phyloP scores from a whole-genome alignment of 1,140 invertebrate species.

The Dysdera silvatica region DNA sequence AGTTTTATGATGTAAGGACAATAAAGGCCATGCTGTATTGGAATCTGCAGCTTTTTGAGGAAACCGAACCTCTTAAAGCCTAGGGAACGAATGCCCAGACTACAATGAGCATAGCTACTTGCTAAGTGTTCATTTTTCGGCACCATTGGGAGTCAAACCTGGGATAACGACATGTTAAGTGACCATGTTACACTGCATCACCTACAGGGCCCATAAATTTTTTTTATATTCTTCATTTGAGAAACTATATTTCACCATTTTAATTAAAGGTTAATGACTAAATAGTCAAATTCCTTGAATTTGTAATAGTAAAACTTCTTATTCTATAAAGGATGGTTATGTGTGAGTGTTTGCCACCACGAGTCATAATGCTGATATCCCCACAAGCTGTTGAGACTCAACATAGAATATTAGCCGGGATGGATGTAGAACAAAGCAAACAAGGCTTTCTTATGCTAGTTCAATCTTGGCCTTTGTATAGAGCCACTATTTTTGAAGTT shows the following conservation, averaged over 20 bases:
- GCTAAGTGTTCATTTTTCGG: too few species aligned
- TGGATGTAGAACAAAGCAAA: conserved; percentile 74
- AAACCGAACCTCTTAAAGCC: too few species aligned
- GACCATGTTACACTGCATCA: too few species aligned
- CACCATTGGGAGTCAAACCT: too few species aligned
- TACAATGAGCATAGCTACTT: too few species aligned
- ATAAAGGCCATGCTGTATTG: too few species aligned
- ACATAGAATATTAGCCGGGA: conserved; percentile 76
- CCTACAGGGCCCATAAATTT: background rate
- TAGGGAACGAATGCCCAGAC: too few species aligned
- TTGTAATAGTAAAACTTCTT: background rate
- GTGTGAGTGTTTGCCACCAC: conserved; percentile 69
- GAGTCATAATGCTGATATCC: conserved; percentile 62
- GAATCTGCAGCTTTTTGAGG: too few species aligned
- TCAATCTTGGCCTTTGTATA: conserved; percentile 83
- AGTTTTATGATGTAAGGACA: too few species aligned
- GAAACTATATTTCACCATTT: background rate
- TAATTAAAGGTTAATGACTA: too few species aligned
- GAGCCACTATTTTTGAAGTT: conserved; percentile 89
- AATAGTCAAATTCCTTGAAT: too few species aligned
- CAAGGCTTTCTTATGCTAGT: conserved; percentile 89
- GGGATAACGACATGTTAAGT: too few species aligned
- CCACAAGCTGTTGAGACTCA: conserved; percentile 73
- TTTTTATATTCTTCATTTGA: background rate
- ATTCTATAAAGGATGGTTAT: conserved; percentile 55